Evolutionary conservation across 1,140 invertebrate genomes (phyloP), one percentile per base, ranked within the genome.

Genomic region (Homarus americanus): DNA sequence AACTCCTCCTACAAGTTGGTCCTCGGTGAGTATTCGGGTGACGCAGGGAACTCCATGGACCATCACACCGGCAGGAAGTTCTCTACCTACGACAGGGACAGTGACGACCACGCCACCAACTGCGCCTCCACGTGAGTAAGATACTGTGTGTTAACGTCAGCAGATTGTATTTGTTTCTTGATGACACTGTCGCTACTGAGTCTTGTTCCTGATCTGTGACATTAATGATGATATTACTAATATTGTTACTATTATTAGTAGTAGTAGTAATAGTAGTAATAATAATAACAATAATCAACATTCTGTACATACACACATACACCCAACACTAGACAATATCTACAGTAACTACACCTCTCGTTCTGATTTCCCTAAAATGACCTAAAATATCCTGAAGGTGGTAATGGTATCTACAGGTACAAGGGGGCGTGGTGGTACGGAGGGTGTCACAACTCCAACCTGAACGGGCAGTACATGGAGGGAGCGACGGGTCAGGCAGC

Each of bases 361-460:
- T n/a, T n/a, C n/a, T n/a, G n/a, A n/a, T n/a, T n/a, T n/a, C n/a
- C n/a, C n/a, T n/a, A n/a, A n/a, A n/a, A n/a, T 49, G 44, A 49
- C 15, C 9, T 49, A 49, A 49, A 7, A 49, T 49, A 49, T 49
- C 44, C 15, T 10, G 7, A 15, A 10, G 44, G 15, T 49, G 44
- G n/a, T n/a, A n/a, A n/a, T 49, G 44, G 7, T 49, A 15, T 49
- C 44, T 24, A 20, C 78, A 80, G 78, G 38, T 93, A 92, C 72
- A 85, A 85, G 36, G 93, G 93, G 32, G 93, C 91, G 24, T 94
- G 93, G 93, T 94, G 94, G 94, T 94, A 92, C 92, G 93, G 87
- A 79, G 92, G 82, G 53, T 93, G 93, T 44, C 93, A 93, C 63
- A 86, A 87, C 82, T 80, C 93, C 15, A 93, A 93, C 80, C 41